Base-by-base conservation (phyloP, 2,888 invertebrate species). In the Athripsodes cinereus region DNA sequence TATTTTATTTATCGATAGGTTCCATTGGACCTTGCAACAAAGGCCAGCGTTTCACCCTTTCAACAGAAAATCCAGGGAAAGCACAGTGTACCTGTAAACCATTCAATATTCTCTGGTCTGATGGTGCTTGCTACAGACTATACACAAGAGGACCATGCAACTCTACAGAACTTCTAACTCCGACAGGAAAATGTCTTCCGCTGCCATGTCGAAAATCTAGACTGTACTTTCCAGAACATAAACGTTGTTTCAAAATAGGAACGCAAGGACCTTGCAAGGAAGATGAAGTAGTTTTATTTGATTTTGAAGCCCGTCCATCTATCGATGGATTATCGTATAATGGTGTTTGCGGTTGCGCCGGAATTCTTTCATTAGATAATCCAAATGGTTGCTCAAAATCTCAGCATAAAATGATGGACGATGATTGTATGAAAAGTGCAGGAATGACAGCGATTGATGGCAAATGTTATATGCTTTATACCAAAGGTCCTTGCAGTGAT, bases 301-400 rank as follows among this genome's bases (percentile, higher is more conserved):
- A 92, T 73, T 87, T 90, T 67, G 86, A 85, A 19, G 85, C 87
- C 0, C 74, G 89, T 1, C 89, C 90, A 0, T 88, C 90, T 0
- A 68, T 90, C 1, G 90, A 91, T 67, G 92, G 91, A 0, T 81
- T 91, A 48, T 88, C 90, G 50, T 90, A 90, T 70, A 88, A 90
- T 66, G 92, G 92, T 0, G 82, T 88, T 51, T 92, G 92, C 66
- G 86, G 86, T 8, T 92, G 92, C 67, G 80, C 81, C 0, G 78
- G 72, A 1, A 70, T 73, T 13, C 68, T 75, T 2, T 74, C 66
- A 52, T 71, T 72, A 60, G 66, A 74, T 46, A 72, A 74, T 59
- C 74, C 73, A 59, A 68, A 72, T 57, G 65, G 67, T 0, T 62
- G 64, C 47, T 64, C 64, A 3, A 18, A 18, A 65, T n/a, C 40